Evolutionary conservation across 2,888 invertebrate species (phyloP), one percentile per base, ranked within the genome.

Genomic region (Dryococelus australis): DNA sequence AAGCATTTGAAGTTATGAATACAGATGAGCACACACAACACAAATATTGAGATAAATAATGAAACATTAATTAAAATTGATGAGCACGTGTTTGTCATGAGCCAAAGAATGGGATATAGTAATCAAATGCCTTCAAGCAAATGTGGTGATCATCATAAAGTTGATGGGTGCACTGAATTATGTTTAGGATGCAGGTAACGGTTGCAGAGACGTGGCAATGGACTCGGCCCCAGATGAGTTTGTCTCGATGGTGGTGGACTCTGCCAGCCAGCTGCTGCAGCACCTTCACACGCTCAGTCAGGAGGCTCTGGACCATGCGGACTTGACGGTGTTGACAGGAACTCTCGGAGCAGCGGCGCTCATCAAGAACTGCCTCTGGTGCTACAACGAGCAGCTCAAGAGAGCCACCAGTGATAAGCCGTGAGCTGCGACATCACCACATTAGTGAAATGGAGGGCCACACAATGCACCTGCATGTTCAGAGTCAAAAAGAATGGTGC

Each of bases 221-320:
- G 35, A 35, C 35, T 96, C 96, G 0, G 96, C 96, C 91, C 97
- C 97, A 0, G 94, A 95, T 87, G 97, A 96, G 92, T 97, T 97
- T 92, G 95, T 96, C 20, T 93, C 94, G 84, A 92, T 96, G 79
- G 94, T 94, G n/a, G 93, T 95, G 0, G 95, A 96, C 90, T 96
- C 97, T 0, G 94, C 96, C 24, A 95, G 96, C 90, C 94, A 96
- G 89, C 92, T 97, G 20, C 91, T 96, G 90, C 97, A 96, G 90
- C 97, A 97, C 91, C 94, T 97, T 0, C 97, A 97, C 91, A 94
- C 95, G 78, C 91, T 97, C 13, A 96, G 96, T 0, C 97, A 97
- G 92, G 97, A 97, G 91, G 97, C 97, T 0, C 91, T 97, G 26
- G 97, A 97, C 92, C 97, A 97, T 91, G 97, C 97, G 0, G 97